Evolutionary conservation across 2,797 vertebrate genomes (phyloP).

Genomic region (Anabas testudineus): DNA sequence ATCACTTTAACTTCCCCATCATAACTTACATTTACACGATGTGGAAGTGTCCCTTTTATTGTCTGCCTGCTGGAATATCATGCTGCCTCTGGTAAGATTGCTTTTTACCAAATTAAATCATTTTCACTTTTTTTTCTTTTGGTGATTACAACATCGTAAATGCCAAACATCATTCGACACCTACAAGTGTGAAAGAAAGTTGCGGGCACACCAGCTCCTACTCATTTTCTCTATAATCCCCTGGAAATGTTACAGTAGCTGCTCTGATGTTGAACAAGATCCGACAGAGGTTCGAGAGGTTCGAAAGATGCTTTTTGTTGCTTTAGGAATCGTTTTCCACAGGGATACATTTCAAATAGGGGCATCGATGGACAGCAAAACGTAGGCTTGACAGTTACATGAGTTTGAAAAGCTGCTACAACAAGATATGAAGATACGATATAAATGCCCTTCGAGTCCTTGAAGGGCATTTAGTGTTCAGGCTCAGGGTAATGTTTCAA

Average conservation of each 20-base stretch:
- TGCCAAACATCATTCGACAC: background rate
- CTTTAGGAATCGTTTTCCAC: background rate
- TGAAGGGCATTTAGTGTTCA: background rate
- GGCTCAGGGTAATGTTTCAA: background rate
- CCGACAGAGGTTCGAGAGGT: background rate
- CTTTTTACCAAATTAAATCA: background rate
- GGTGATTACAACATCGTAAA: background rate
- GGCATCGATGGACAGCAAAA: conserved; percentile 3
- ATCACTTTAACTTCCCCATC: conserved; percentile 14
- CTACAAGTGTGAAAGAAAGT: background rate
- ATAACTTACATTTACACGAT: background rate
- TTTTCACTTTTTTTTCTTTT: background rate
- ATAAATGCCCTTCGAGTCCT: no score
- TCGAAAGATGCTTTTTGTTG: conserved; percentile 1
- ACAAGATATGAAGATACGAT: conserved; percentile 19
- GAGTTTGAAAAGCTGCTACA: conserved; percentile 11
- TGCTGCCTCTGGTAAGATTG: background rate
- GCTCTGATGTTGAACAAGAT: background rate
- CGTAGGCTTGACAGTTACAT: background rate
- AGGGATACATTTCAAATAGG: background rate
- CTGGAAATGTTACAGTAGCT: background rate
- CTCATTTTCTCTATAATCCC: background rate
- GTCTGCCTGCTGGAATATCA: background rate
- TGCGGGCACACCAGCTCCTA: background rate
- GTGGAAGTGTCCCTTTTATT: conserved; percentile 9